phyloP scores from a whole-genome alignment of 2,113 vertebrate species.

The Thryonomys swinderianus region DNA sequence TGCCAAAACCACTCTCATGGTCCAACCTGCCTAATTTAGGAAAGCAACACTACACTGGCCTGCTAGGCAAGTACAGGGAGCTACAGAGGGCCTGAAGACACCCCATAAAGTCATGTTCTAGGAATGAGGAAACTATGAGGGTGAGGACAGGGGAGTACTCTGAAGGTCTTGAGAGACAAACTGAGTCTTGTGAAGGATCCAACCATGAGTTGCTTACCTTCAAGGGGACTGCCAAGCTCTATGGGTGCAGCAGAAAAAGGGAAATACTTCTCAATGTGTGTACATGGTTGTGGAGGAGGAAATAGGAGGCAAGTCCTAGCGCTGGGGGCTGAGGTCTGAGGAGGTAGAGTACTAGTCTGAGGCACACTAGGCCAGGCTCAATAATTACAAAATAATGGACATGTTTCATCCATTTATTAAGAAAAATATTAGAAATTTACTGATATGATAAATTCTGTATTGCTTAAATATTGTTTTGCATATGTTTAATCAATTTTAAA shows the following conservation, averaged over 20 bases:
- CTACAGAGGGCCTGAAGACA: not conserved
- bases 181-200: not conserved
- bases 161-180: not conserved
- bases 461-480: not conserved
- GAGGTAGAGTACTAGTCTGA: not conserved
- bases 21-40: not conserved
- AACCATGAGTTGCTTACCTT: not conserved
- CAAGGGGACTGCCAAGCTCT: not conserved
- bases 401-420: not conserved
- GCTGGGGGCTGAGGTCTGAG: not conserved
- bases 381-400: not conserved
- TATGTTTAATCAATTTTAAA: not conserved
- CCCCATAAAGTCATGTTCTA: not conserved
- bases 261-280: not conserved
- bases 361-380: not conserved
- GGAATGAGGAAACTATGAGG: not conserved
- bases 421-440: not conserved
- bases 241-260: not conserved
- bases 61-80: not conserved
- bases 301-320: not conserved
- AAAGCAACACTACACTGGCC: not conserved
- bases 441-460: not conserved
- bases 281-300: no score
- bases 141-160: not conserved
- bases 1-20: not conserved